These are phyloP conservation scores for Zaprionus nigranus DNA, from an alignment of 1,140 invertebrate genomes.

Conservation along the genomic window DNA sequence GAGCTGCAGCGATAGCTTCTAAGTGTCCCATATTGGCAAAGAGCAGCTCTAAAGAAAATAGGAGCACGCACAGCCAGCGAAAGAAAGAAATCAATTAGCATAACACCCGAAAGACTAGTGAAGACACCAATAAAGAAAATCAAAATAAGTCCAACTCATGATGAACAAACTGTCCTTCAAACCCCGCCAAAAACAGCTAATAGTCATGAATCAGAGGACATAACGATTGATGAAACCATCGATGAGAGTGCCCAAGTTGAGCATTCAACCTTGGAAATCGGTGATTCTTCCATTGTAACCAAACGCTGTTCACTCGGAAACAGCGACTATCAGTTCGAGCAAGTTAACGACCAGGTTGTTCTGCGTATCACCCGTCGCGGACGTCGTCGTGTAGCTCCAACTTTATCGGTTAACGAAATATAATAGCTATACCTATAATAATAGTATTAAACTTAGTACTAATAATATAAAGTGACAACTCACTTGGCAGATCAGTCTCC, in stretches of 20 bases:
- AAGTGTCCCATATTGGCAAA: conserved; percentile 9
- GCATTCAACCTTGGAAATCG: neutral
- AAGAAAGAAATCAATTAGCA: neutral
- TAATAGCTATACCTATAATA: neutral
- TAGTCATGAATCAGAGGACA: conserved; percentile 1
- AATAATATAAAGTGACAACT: neutral
- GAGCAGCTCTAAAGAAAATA: conserved; percentile 6
- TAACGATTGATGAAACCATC: conserved; percentile 57
- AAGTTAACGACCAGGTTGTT: conserved; percentile 61
- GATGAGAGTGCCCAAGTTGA: neutral
- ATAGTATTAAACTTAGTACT: neutral
- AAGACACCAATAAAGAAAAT: conserved; percentile 44
- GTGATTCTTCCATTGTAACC: conserved; percentile 45
- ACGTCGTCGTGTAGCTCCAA: conserved; percentile 14
- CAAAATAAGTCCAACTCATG: conserved; percentile 31
- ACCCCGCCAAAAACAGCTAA: conserved; percentile 6
- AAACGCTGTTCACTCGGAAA: conserved; percentile 75
- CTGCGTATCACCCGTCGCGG: conserved; percentile 60
- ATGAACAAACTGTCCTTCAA: neutral
- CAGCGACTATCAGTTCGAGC: conserved; percentile 75
- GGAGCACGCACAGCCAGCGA: neutral
- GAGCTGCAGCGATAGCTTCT: neutral
- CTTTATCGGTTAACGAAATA: neutral
- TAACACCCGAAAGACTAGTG: conserved; percentile 11
- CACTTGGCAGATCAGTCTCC: too few species aligned